Conservation (phyloP, 2,797 vertebrate genomes). For the Parambassis ranga region DNA sequence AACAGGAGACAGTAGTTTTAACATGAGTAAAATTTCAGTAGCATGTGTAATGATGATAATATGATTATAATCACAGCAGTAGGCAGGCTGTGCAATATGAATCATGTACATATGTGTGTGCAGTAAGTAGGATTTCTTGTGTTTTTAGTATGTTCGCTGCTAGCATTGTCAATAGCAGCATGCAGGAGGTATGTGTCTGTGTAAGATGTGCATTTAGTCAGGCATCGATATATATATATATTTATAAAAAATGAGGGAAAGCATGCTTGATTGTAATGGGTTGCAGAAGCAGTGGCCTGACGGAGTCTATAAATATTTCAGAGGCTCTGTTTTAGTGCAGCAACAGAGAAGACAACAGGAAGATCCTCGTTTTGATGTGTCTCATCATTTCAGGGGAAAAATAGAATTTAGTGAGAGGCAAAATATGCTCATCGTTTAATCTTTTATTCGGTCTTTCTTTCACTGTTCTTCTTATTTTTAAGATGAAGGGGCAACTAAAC, state of each 20-base stretch:
- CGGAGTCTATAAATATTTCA: conserved; percentile 82
- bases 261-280: conserved; percentile 70
- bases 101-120: not conserved
- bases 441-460: conserved; percentile 12
- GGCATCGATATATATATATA: not conserved
- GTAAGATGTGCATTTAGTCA: not conserved
- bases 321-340: conserved; percentile 67
- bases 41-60: too few relatives aligned
- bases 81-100: not conserved
- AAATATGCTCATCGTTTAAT: conserved; percentile 19
- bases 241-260: conserved; percentile 24
- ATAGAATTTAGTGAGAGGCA: not conserved
- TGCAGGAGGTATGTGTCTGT: not conserved
- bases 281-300: conserved; percentile 70
- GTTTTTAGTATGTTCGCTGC: not conserved
- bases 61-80: not conserved
- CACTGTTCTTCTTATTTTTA: conserved; percentile 7
- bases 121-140: not conserved
- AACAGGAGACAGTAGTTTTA: too few relatives aligned
- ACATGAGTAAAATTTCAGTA: too few relatives aligned
- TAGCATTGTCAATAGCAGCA: not conserved
- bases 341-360: conserved; percentile 68
- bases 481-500: not conserved
- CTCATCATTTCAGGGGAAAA: conserved; percentile 50
- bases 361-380: conserved; percentile 66